These are phyloP conservation scores for Acleris literana DNA, from an alignment of 2,888 invertebrate species.

Conservation along the genomic window DNA sequence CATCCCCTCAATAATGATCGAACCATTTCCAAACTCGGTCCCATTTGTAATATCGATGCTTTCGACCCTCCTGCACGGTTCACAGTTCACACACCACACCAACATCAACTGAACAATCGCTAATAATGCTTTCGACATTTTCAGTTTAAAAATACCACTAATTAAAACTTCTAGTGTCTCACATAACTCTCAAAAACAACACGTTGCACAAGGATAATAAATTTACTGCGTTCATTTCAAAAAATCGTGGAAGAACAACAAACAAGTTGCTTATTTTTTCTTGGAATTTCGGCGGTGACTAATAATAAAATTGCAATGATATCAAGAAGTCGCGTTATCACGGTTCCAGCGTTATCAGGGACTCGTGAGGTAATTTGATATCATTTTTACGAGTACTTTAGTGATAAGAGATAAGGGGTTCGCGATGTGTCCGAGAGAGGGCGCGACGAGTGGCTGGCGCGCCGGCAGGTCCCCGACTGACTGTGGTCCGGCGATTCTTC, in stretches of 20 bases:
- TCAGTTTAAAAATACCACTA: slow-evolving; percentile 12
- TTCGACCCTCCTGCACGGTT: slow-evolving; percentile 59
- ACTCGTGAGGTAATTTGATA: slow-evolving; percentile 72
- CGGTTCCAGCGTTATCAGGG: slow-evolving; percentile 61
- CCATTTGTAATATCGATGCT: slow-evolving; percentile 68
- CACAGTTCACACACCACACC: slow-evolving; percentile 44
- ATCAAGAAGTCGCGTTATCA: slow-evolving; percentile 56
- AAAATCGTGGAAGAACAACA: slow-evolving; percentile 3
- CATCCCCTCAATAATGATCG: slow-evolving; percentile 59
- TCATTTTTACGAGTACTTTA: slow-evolving; percentile 55
- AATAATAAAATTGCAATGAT: slow-evolving; percentile 50
- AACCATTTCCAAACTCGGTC: slow-evolving; percentile 54
- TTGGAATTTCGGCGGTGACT: slow-evolving; percentile 36
- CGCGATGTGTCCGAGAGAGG: slow-evolving; percentile 41
- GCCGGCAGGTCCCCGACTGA: slow-evolving; percentile 47
- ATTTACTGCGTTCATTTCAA: slow-evolving; percentile 15
- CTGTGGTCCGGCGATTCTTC: slow-evolving; percentile 17
- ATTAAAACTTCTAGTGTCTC: slow-evolving; percentile 8
- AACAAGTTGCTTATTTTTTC: slow-evolving; percentile 42
- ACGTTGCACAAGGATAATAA: slow-evolving; percentile 20
- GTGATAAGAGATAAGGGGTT: slow-evolving; percentile 67
- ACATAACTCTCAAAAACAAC: slow-evolving; percentile 6
- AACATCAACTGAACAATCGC: slow-evolving; percentile 43
- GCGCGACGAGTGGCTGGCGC: slow-evolving; percentile 42
- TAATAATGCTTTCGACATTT: slow-evolving; percentile 52